Base-by-base conservation (phyloP, 2,797 vertebrate species). In the Chloroceryle inda region DNA sequence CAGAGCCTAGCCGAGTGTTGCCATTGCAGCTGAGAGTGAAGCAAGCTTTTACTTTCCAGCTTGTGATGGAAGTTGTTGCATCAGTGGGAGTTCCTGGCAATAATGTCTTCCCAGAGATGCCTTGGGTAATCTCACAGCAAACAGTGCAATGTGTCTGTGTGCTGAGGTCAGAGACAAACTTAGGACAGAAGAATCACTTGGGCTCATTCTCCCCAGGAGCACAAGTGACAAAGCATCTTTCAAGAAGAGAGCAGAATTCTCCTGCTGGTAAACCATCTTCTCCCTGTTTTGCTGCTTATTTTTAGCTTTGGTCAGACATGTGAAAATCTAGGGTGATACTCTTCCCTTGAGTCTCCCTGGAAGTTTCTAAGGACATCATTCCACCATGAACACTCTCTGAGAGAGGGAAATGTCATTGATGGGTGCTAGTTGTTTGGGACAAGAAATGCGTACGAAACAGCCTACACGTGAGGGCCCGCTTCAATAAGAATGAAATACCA, bases 61-160 rank as follows among this genome's bases (percentile, higher is more conserved):
- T 67, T 5, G 7, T 66, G 55, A 81, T 47, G 67, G 68, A 89
- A 89, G 58, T 52, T 45, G 40, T 74, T 95, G 68, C 78, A 83
- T 47, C 84, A 91, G 61, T 21, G 44, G 29, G 52, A 93, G 72
- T 71, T 96, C 27, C 81, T 82, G 64, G 47, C 49, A 88, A 38
- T 20, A 27, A 44, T 40, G 33, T 31, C 27, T 83, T 21, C 58
- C 38, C 58, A 78, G 74, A 85, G 40, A 72, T 79, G 74, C 16
- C 81, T 96, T 95, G 78, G 7, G 73, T 72, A 79, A 80, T 80
- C 45, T 83, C 40, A 42, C 26, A 64, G 75, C 67, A 74, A 85
- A 53, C 42, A 77, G 14, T 11, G 53, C 53, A 50, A 26, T 0
- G 6, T 45, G 35, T 16, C 56, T 33, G 45, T 14, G 40, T 56